Base-by-base conservation (phyloP, 2,113 vertebrate genomes). In the Zapornia atra region DNA sequence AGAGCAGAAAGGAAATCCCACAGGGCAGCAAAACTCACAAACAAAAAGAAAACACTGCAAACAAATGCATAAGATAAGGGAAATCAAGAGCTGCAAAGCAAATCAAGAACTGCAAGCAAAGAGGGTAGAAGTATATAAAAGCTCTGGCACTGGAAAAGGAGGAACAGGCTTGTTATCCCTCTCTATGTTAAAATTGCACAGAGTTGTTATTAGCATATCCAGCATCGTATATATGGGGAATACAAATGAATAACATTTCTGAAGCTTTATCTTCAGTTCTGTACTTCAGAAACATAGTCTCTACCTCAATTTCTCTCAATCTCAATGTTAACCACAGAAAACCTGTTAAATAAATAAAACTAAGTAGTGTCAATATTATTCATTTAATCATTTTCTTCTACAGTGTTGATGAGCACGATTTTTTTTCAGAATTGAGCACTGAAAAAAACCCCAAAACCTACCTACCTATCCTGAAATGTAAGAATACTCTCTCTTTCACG, bases 51-150 rank as follows among this genome's bases (percentile, higher is more conserved):
- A 78, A 77, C 63, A 69, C 4, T 78, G n/a, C 54, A 76, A 96
- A 88, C 9, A 86, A 63, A 54, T 59, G 11, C 42, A 84, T 78
- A 93, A 94, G 22, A 82, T 31, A 24, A 68, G 6, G 51, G 14
- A 96, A 94, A 94, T 87, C 48, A 91, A 92, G 84, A 86, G 34
- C 8, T 11, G 10, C 7, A 92, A 88, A 72, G 36, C 38, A 95
- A 94, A 94, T 87, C 44, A 91, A 92, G 82, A 86, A 38, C 8
- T 10, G 10, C 6, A 93, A 85, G 18, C 44, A 71, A 63, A 70
- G 42, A 73, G 8, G 28, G 69, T 72, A 9, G 61, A 90, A 88
- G 26, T 26, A 38, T 17, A 50, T 51, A 83, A 82, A 86, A 79
- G 16, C 6, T 18, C 21, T 86, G 40, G n/a, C 48, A 48, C 11